Base-by-base conservation (phyloP, 2,113 vertebrate species). In the Panthera tigris region DNA sequence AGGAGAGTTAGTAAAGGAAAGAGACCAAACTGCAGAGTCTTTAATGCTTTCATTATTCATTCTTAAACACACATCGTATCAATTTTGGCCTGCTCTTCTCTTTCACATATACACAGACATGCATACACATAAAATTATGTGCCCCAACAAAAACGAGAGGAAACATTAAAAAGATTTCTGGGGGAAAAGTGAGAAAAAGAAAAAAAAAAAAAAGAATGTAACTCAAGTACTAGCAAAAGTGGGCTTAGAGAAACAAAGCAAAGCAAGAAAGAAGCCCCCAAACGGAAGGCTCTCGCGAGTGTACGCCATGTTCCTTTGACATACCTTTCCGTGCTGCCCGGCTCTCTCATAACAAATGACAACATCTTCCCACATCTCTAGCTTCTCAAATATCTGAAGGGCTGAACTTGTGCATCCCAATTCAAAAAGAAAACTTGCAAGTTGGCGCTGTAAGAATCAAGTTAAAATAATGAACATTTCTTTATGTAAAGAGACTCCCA, bases 281-380 rank as follows among this genome's bases (percentile, higher is more conserved):
- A 71, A 69, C 7, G 1, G 29, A 78, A 7, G 36, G 39, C 0
- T 69, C 81, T 45, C 3, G 16, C 27, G 21, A 48, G 76, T 19
- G 8, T 48, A n/a, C 0, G 73, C n/a, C 41, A 50, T 31, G 33
- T 81, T 29, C 52, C 36, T 25, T 5, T 61, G 15, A 95, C 97
- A 36, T 99, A 99, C 99, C 99, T 99, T 99, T 82, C 99, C 99
- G 55, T 99, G 99, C 81, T 99, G 99, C 79, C 99, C 99, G 52
- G 99, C 98, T 98, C 99, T 99, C 98, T 99, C 99, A 11, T 99
- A 99, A 97, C 99, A 99, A 98, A 99, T 98, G n/a, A 99, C 99
- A 2, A 98, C 99, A 63, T 99, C 99, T 98, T 99, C 99, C 99
- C 99, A 99, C 98, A 99, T 99, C 98, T 99, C 99, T 85, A 99